phyloP scores from a whole-genome alignment of 1,140 invertebrate species.

The Drosophila sucinea region DNA sequence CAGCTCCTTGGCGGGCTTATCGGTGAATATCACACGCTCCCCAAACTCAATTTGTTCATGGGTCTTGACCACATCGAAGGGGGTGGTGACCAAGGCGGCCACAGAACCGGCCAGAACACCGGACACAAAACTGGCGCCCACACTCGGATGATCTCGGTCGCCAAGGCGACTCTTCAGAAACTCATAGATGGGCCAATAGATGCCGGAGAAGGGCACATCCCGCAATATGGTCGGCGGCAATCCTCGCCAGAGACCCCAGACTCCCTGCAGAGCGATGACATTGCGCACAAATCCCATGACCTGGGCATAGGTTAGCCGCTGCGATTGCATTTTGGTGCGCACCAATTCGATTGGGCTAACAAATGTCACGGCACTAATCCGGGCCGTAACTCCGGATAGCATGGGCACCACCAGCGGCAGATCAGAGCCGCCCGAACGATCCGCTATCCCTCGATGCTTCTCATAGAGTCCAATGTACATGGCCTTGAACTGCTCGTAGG shows the following conservation, averaged over 20 bases:
- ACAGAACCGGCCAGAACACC: slow-evolving; percentile 94
- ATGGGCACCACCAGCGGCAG: slow-evolving; percentile 89
- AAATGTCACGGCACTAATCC: slow-evolving; percentile 92
- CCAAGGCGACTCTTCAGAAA: slow-evolving; percentile 87
- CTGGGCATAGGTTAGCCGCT: slow-evolving; percentile 92
- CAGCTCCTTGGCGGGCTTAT: slow-evolving; percentile 82
- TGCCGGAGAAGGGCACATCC: slow-evolving; percentile 98
- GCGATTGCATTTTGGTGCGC: slow-evolving; percentile 98
- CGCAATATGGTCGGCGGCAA: slow-evolving; percentile 95
- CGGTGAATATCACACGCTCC: slow-evolving; percentile 90
- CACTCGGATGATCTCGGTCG: slow-evolving; percentile 86
- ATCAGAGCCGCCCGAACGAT: background rate
- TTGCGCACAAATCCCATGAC: slow-evolving; percentile 84
- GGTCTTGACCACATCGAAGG: slow-evolving; percentile 99
- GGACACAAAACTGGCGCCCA: slow-evolving; percentile 92
- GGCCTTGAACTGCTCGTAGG: slow-evolving; percentile 95
- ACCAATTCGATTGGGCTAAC: slow-evolving; percentile 98
- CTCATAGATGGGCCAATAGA: slow-evolving; percentile 98
- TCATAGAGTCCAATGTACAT: slow-evolving; percentile 85
- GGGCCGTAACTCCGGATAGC: slow-evolving; percentile 91
- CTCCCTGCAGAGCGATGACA: slow-evolving; percentile 89
- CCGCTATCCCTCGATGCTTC: slow-evolving; percentile 19
- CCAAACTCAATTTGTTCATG: slow-evolving; percentile 98
- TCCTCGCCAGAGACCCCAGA: slow-evolving; percentile 93
- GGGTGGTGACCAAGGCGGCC: slow-evolving; percentile 94